These are phyloP conservation scores for Gulo gulo DNA, from an alignment of 2,113 vertebrate species.

Conservation along the genomic window DNA sequence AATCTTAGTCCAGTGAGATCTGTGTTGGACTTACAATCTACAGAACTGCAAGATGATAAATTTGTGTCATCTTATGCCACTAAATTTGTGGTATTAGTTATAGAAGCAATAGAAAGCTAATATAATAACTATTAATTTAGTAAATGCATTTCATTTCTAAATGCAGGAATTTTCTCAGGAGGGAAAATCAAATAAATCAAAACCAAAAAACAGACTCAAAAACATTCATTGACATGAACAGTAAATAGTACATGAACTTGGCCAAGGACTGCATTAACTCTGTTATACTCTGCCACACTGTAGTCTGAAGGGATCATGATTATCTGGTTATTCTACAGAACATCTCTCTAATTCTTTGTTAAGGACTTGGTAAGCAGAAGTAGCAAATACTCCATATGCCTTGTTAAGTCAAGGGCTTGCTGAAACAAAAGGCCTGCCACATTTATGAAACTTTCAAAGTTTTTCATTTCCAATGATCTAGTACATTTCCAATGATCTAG, in stretches of 20 bases:
- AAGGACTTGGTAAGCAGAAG: neutral
- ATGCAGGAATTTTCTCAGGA: neutral
- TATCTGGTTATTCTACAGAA: neutral
- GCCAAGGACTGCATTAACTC: neutral
- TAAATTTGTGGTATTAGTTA: neutral
- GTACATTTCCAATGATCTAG: neutral
- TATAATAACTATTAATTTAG: neutral
- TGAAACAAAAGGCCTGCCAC: neutral
- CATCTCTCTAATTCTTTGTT: neutral
- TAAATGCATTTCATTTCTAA: neutral
- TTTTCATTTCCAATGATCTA: neutral
- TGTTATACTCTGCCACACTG: neutral
- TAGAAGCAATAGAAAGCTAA: constrained; percentile 9
- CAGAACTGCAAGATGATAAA: neutral
- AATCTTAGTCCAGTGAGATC: neutral
- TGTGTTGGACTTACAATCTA: neutral
- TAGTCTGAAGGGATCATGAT: neutral
- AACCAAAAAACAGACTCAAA: neutral
- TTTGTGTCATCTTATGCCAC: neutral
- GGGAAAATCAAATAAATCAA: neutral
- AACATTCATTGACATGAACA: neutral
- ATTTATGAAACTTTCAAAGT: neutral
- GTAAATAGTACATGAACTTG: neutral
- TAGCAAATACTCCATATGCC: neutral
- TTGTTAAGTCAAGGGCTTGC: neutral